These are phyloP conservation scores for Phlogophora meticulosa DNA, from an alignment of 2,888 invertebrate genomes.

Conservation along the genomic window DNA sequence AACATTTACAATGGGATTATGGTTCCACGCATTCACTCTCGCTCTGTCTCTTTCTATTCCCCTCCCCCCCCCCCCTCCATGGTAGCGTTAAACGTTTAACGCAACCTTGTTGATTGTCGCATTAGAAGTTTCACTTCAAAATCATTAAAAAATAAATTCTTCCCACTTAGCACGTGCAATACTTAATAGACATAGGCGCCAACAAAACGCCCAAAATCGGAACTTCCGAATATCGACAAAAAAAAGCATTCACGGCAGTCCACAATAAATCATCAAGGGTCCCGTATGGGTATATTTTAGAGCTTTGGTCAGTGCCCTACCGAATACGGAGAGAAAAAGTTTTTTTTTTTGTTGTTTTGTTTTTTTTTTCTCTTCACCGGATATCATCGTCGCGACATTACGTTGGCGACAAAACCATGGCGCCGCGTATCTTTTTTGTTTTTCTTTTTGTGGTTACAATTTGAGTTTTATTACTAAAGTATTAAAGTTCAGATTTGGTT, in stretches of 20 bases:
- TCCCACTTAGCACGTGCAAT: slow-evolving; percentile 50
- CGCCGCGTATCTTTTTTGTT: slow-evolving; percentile 83
- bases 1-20: too few species aligned
- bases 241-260: slow-evolving; percentile 68
- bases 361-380: slow-evolving; percentile 79
- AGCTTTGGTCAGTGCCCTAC: slow-evolving; percentile 70
- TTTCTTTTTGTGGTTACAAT: slow-evolving; percentile 48
- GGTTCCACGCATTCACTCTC: too few species aligned
- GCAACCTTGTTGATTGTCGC: too few species aligned
- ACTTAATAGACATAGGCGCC: slow-evolving; percentile 55
- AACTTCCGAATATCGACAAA: slow-evolving; percentile 63
- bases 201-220: slow-evolving; percentile 53
- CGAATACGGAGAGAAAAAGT: slow-evolving; percentile 51
- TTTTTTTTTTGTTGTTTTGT: slow-evolving; percentile 69
- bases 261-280: slow-evolving; percentile 84
- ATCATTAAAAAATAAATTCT: background rate
- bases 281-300: slow-evolving; percentile 76
- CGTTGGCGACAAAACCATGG: slow-evolving; percentile 86
- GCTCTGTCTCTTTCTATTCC: too few species aligned
- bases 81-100: too few species aligned
- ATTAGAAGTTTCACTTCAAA: too few species aligned
- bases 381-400: slow-evolving; percentile 85
- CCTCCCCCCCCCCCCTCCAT: too few species aligned
- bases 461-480: slow-evolving; percentile 45
- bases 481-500: slow-evolving; percentile 47